Percentiles rank a stretch among this genome's conserved stretches.
Conservation (phyloP, 2,113 vertebrate species). For the Eptesicus fuscus region DNA sequence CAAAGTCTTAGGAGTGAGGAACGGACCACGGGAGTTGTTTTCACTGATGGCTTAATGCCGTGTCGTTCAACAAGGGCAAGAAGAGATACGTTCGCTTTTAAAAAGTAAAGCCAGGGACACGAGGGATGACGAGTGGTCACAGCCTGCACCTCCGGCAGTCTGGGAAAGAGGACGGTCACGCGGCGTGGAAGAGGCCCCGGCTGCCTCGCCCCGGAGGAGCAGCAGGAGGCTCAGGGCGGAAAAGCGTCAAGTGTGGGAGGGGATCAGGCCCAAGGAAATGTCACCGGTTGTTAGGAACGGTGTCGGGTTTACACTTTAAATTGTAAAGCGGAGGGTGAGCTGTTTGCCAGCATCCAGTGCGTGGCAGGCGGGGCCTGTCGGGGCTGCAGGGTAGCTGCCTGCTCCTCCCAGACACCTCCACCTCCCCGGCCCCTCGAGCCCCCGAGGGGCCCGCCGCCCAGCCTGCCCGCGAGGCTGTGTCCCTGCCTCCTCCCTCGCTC, state of each 20-base stretch:
- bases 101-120: background rate
- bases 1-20: background rate
- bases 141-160: too few species aligned
- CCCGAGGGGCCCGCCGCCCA: too few species aligned
- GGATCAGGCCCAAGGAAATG: background rate
- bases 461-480: fast-evolving
- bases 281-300: background rate
- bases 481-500: background rate
- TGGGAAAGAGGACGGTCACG: background rate
- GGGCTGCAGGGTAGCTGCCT: background rate
- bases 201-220: background rate
- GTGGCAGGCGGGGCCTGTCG: background rate
- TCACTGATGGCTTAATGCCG: background rate
- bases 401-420: background rate
- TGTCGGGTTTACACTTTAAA: background rate
- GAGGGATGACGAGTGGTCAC: background rate
- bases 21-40: background rate
- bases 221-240: fast-evolving
- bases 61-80: background rate
- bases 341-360: fast-evolving
- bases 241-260: background rate
- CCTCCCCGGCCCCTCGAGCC: too few species aligned
- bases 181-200: background rate
- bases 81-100: background rate
- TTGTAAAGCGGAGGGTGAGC: background rate